Conservation (phyloP, 2,888 invertebrate genomes). For the Ectemnius lituratus region DNA sequence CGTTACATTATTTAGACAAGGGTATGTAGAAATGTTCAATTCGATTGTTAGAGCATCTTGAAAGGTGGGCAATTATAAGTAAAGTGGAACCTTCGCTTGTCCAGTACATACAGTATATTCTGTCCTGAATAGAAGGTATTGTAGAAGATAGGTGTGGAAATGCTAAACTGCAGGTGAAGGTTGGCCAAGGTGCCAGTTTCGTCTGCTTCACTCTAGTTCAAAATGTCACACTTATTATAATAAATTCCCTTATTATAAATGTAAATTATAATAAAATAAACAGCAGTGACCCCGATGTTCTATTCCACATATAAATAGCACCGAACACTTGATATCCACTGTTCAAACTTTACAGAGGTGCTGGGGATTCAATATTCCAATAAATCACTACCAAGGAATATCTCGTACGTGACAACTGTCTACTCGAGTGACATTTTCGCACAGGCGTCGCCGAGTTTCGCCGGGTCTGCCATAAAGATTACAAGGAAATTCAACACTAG, state of each 20-base stretch:
- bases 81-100: slow-evolving; percentile 21
- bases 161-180: slow-evolving; percentile 17
- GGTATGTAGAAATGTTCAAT: too few relatives aligned
- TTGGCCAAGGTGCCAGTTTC: slow-evolving; percentile 12
- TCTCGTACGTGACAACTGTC: too few relatives aligned
- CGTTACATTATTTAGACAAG: too few relatives aligned
- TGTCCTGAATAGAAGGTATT: slow-evolving; percentile 20
- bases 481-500: not conserved
- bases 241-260: not conserved
- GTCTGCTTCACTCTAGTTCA: not conserved
- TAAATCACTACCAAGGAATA: too few relatives aligned
- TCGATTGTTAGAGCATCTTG: too few relatives aligned
- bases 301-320: too few relatives aligned
- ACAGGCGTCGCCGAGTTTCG: not conserved
- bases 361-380: too few relatives aligned
- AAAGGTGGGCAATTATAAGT: not conserved
- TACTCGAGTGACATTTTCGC: too few relatives aligned
- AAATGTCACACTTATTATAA: not conserved
- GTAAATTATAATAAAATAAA: not conserved
- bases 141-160: slow-evolving; percentile 7
- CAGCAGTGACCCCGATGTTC: too few relatives aligned
- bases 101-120: not conserved
- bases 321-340: too few relatives aligned
- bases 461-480: slow-evolving; percentile 1
- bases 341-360: too few relatives aligned